These are phyloP conservation scores for Lamellibrachia satsuma DNA, from an alignment of 2,888 invertebrate genomes.

Conservation along the genomic window DNA sequence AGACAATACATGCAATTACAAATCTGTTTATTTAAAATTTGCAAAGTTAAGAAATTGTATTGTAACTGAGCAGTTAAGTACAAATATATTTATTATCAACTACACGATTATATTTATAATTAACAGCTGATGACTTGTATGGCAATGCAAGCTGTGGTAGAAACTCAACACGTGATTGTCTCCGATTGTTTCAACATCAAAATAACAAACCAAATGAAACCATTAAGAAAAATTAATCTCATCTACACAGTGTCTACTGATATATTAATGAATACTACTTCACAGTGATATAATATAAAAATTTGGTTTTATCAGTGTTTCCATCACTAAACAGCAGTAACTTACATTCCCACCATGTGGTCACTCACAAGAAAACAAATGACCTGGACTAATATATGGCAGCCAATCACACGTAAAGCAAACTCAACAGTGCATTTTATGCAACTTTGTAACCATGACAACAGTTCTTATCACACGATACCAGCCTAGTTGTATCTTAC, in stretches of 20 bases:
- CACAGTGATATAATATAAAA: slow-evolving; percentile 66
- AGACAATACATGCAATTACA: too few species aligned
- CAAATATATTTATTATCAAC: neutral
- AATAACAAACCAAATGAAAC: neutral
- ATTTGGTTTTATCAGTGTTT: neutral
- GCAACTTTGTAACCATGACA: neutral
- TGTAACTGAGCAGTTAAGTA: neutral
- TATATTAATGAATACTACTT: slow-evolving; percentile 34
- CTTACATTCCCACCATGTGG: slow-evolving; percentile 31
- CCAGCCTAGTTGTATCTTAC: neutral
- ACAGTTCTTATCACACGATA: neutral
- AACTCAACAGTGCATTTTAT: neutral
- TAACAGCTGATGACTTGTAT: neutral
- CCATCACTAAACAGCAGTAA: slow-evolving; percentile 20
- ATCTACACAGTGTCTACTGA: slow-evolving; percentile 85
- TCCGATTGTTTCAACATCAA: neutral
- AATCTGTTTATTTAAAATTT: neutral
- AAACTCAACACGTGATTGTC: neutral
- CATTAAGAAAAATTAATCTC: slow-evolving; percentile 68
- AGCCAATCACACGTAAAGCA: neutral
- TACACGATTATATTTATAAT: neutral
- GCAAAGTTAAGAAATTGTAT: neutral
- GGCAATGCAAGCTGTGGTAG: slow-evolving; percentile 4
- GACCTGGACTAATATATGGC: slow-evolving; percentile 22
- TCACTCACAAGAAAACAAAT: slow-evolving; percentile 31